Evolutionary conservation across 2,113 vertebrate species (phyloP).

Genomic region (Callospermophilus lateralis): DNA sequence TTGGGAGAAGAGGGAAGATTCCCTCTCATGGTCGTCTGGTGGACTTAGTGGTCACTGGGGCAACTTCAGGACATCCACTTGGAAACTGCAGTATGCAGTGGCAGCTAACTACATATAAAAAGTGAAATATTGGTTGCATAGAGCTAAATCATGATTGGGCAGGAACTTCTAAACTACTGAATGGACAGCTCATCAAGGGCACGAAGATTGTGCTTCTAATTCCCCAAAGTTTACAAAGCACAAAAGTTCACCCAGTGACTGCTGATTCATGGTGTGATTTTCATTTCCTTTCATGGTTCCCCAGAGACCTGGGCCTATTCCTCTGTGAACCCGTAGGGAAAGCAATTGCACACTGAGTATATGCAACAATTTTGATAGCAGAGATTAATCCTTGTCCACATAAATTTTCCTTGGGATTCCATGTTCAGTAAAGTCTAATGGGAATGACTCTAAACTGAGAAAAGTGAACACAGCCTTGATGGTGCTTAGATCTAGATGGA

Average conservation of each 20-base stretch:
- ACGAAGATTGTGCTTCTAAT: not conserved
- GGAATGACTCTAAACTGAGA: not conserved
- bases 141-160: not conserved
- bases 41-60: not conserved
- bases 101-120: not conserved
- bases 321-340: not conserved
- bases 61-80: not conserved
- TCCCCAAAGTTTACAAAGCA: not conserved
- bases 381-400: not conserved
- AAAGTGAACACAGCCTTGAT: not conserved
- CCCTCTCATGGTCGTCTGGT: not conserved
- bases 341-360: not conserved
- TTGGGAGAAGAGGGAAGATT: slow-evolving; percentile 57
- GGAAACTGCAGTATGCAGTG: not conserved
- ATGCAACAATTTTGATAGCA: not conserved
- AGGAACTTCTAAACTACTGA: not conserved
- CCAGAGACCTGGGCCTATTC: not conserved
- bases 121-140: not conserved
- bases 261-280: not conserved
- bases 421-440: not conserved
- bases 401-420: slow-evolving; percentile 1
- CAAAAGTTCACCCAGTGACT: not conserved
- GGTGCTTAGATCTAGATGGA: not conserved
- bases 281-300: not conserved
- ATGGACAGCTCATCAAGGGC: not conserved